These are phyloP conservation scores for Dascillus cervinus DNA, from an alignment of 2,888 invertebrate genomes.

Conservation along the genomic window DNA sequence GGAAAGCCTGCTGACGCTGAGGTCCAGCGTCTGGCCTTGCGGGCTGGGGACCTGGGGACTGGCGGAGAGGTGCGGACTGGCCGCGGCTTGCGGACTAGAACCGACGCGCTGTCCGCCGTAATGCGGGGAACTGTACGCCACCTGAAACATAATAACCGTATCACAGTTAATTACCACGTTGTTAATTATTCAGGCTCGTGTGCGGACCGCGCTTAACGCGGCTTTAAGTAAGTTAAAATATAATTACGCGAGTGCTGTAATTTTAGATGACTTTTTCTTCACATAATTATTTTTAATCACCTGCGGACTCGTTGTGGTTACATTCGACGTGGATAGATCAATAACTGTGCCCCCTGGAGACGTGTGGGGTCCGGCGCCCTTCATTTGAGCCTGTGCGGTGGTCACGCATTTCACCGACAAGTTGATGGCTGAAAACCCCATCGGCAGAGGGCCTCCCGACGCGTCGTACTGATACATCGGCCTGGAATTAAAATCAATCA, in stretches of 20 bases:
- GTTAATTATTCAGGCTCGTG: conserved; percentile 25
- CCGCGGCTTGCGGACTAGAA: conserved; percentile 77
- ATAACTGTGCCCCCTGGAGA: conserved; percentile 73
- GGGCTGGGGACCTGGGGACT: conserved; percentile 88
- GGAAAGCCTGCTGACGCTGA: conserved; percentile 78
- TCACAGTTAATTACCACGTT: conserved; percentile 25
- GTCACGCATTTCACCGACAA: conserved; percentile 78
- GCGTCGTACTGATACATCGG: conserved; percentile 80
- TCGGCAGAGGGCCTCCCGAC: conserved; percentile 60
- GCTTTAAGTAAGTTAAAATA: conserved; percentile 22
- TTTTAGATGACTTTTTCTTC: not conserved
- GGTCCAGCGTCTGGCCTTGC: conserved; percentile 83
- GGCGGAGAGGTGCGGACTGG: conserved; percentile 69
- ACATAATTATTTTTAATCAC: no score
- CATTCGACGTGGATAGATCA: conserved; percentile 80
- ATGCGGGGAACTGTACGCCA: conserved; percentile 69
- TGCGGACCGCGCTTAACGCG: conserved; percentile 18
- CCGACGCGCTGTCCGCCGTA: conserved; percentile 65
- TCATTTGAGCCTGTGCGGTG: conserved; percentile 59
- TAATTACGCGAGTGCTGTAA: no score
- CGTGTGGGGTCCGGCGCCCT: conserved; percentile 56
- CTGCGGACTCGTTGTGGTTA: conserved; percentile 77
- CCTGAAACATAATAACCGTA: conserved; percentile 47
- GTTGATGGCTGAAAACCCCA: conserved; percentile 75
- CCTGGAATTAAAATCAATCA: conserved; percentile 39